Base-by-base conservation (phyloP, 2,113 vertebrate species). In the Epinephelus lanceolatus region DNA sequence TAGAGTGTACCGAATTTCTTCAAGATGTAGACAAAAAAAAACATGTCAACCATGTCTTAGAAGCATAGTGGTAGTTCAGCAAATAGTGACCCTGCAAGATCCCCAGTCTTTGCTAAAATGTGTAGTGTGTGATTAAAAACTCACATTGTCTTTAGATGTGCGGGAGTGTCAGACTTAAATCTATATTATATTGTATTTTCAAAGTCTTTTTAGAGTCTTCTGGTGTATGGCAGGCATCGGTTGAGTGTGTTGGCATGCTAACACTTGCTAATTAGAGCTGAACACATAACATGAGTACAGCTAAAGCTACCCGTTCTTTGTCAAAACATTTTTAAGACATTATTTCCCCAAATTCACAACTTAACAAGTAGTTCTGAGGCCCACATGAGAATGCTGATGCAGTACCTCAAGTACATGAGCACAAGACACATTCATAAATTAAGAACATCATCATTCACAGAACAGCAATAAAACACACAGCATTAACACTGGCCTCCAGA, bases 351-450 rank as follows among this genome's bases (percentile, higher is more conserved):
- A 47, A 67, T 49, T 33, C 7, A n/a, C 5, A 63, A 67, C 18
- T 67, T 47, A 30, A 47, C 37, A 17, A 23, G 25, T 57, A 68
- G 11, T 59, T 68, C 9, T 6, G 2, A 68, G 27, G n/a, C 30
- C n/a, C 25, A 56, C 33, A 14, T 74, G 49, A 59, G 56, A 77
- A 68, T 76, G 57, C 52, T 70, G 18, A 83, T 42, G 11, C 42
- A 11, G 42, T 45, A 56, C 45, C 67, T 76, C 42, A 78, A 63
- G 45, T 76, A 27, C 61, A 83, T 53, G 42, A 59, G 69, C 37
- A 74, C 56, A 55, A 47, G 73, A 56, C 60, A 25, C 30, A 61
- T 66, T 90, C 51, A 80, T 76, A 61, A 74, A 86, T 80, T 71
- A 57, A 55, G 45, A 70, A 80, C 25, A 81, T 27, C 42, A 81